These are phyloP conservation scores for Silurus aristotelis DNA, from an alignment of 2,797 vertebrate species.

Conservation along the genomic window DNA sequence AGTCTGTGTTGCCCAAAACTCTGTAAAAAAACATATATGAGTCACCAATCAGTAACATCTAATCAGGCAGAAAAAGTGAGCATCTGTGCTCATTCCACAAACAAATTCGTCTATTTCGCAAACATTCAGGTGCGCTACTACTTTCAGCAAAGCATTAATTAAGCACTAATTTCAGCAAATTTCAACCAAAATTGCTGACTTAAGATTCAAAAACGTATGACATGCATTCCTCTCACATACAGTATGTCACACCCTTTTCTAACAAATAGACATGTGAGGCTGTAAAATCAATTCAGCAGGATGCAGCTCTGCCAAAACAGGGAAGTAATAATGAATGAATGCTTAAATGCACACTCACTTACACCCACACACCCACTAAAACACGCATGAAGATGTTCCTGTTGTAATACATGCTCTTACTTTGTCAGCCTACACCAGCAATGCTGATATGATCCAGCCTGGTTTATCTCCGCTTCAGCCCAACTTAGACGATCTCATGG, in stretches of 20 bases:
- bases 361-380: not conserved
- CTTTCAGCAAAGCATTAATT: not conserved
- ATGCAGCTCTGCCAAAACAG: conserved; percentile 52
- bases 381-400: not conserved
- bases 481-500: conserved; percentile 94
- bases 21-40: not conserved
- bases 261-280: conserved; percentile 18
- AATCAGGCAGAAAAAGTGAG: not conserved
- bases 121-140: not conserved
- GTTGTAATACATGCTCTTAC: conserved; percentile 11
- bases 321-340: conserved; percentile 50
- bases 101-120: not conserved
- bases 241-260: not conserved
- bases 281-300: conserved; percentile 41
- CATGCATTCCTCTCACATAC: not conserved
- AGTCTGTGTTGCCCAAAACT: not conserved
- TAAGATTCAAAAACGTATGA: not conserved
- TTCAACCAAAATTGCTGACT: not conserved
- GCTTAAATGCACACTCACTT: too few species aligned
- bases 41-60: not conserved
- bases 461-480: conserved; percentile 91
- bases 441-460: conserved; percentile 97
- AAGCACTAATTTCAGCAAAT: not conserved
- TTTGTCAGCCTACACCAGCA: conserved; percentile 82
- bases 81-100: not conserved